Evolutionary conservation across 2,888 invertebrate genomes (phyloP), one percentile per base, ranked within the genome.

Genomic region (Eupithecia subfuscata): DNA sequence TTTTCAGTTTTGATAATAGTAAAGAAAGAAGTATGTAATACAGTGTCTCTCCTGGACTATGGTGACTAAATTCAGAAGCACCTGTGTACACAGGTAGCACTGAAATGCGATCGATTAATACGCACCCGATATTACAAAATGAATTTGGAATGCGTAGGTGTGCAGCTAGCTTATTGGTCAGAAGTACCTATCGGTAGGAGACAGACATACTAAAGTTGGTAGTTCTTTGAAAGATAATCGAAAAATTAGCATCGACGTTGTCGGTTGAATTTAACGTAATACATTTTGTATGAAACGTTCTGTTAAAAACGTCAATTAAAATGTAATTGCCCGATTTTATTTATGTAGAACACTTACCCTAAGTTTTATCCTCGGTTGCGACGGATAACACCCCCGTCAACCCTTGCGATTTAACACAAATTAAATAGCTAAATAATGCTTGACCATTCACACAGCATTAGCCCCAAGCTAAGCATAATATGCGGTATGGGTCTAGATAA

Each of bases 31-130:
- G 18, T 64, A n/a, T n/a, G n/a, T n/a, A 16, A 37, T 34, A 34
- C 6, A 34, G 37, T 34, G 9, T 34, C 8, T 18, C 65, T 67
- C 67, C 18, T 37, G 0, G 43, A 67, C 67, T 68, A 68, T 8
- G 22, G 16, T 68, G 68, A 68, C 43, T 68, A 22, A 43, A 45
- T 16, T 45, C 68, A 43, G 22, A 68, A n/a, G 22, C 68, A 68
- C 68, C 68, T 68, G 68, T 68, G 68, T 43, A 43, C 68, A 68
- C 25, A 67, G n/a, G 40, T n/a, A 65, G 11, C 18, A n/a, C 40
- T 40, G 40, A 67, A 68, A 68, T 25, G 22, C 68, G 40, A 68
- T 43, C 68, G 25, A 68, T 68, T 68, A 22, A 68, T 25, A 68
- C 43, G 25, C 25, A 25, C 11, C 16, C 68, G 9, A 68, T 68